Base-by-base conservation (phyloP, 2,797 vertebrate genomes). In the Semotilus atromaculatus region DNA sequence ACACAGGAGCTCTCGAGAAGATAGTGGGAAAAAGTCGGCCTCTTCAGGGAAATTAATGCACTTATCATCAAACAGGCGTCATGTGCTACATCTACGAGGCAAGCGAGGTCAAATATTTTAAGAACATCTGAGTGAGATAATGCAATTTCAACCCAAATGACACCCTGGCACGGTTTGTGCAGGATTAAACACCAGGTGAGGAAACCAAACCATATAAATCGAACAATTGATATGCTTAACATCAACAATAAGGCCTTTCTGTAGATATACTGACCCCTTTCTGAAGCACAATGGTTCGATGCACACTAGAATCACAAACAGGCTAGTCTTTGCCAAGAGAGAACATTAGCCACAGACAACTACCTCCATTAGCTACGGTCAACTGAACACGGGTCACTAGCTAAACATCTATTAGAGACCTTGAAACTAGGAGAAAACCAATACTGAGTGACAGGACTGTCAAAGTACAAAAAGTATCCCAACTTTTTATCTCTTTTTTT, bases 281-380 rank as follows among this genome's bases (percentile, higher is more conserved):
- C 55, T 62, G 29, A 64, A 80, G 76, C 83, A 64, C 67, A 78
- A 66, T 67, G 66, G 48, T 64, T 34, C 23, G 19, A 71, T 58
- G 34, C 40, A 58, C 72, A 74, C 64, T 36, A 80, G 83, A 85
- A 85, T 80, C 67, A 85, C 83, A 85, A 75, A 81, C 64, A 80
- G 83, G 60, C 82, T 79, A 77, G 82, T 67, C 82, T 79, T 84
- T 73, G 80, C 82, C 82, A 83, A 86, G 70, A 84, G 80, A 80
- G 87, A 84, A 82, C 86, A 88, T 91, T 90, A 86, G 89, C 85
- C 67, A 87, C 90, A 89, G 88, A 86, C 88, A 87, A 89, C 90
- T 88, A 88, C 68, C 80, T 87, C 89, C 84, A 88, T 91, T 90
- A 91, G 88, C 45, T 43, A 45, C 7, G 87, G 84, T 86, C 84